These are phyloP conservation scores for Trichosurus vulpecula DNA, from an alignment of 2,797 vertebrate genomes.

Conservation along the genomic window DNA sequence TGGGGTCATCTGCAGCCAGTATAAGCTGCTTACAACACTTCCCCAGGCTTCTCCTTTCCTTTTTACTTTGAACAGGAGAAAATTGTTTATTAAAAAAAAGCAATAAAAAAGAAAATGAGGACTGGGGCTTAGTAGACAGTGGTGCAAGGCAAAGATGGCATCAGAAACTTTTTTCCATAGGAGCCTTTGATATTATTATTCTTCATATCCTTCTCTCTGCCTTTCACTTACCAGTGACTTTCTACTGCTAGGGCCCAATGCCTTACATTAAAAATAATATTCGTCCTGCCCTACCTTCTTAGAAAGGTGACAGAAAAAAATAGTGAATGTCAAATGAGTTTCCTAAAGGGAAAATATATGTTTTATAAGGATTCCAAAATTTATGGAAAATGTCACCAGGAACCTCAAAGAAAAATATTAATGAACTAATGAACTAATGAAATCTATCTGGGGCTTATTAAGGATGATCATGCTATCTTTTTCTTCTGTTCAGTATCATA, in stretches of 20 bases:
- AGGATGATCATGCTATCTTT: neutral
- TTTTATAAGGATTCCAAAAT: neutral
- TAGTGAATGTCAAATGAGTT: constrained; percentile 5
- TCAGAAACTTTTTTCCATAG: neutral
- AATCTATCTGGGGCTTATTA: neutral
- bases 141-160: neutral
- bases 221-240: constrained; percentile 13
- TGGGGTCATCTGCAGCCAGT: neutral
- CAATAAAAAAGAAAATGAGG: constrained; percentile 5
- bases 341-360: constrained; percentile 4
- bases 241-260: neutral
- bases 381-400: neutral
- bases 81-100: neutral
- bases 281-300: constrained; percentile 30
- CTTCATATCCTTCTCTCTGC: neutral
- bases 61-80: neutral
- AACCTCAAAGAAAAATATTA: neutral
- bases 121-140: neutral
- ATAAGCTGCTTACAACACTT: neutral
- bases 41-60: neutral
- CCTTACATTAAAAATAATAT: neutral
- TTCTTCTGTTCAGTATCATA: neutral
- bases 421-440: neutral
- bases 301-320: constrained; percentile 23
- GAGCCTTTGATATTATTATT: neutral